Base-by-base conservation (phyloP, 2,113 vertebrate species). In the Excalfactoria chinensis region DNA sequence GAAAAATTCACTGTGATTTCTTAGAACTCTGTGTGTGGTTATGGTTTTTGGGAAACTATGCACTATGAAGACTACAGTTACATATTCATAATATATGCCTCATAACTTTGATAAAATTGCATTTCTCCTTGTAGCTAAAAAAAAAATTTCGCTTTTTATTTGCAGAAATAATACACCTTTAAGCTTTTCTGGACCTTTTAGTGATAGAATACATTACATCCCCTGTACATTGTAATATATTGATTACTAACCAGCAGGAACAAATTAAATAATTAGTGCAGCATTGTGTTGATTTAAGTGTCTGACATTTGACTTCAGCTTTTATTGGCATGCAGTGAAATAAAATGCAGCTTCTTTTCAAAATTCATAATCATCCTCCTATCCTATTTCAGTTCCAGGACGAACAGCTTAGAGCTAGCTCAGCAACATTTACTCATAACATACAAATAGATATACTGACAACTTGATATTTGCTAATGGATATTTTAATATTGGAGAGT, bases 401-500 rank as follows among this genome's bases (percentile, higher is more conserved):
- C 30, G 11, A 44, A 80, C 41, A 86, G 34, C 41, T 77, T 81
- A 88, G 46, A 88, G 15, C 6, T 1, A 77, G 43, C 14, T 81
- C 4, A 5, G 56, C 51, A 74, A 40, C 13, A 12, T 79, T 15
- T 85, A 51, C 56, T 82, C 0, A 2, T 85, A 82, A 60, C 17
- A 48, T 19, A 67, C 41, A 66, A 83, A 83, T 70, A n/a, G 41
- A 69, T 83, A 76, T 73, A 76, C n/a, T 83, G 75, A 73, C 60
- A 58, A 73, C 68, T 41, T 59, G 53, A 25, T 88, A 66, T 63
- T 88, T 44, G 4, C 19, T 88, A 96, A 90, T 90, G 55, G 35
- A 62, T 66, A 88, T 88, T 91, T 94, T 88, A 85, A 83, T 91
- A 83, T 53, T 73, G 41, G n/a, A 83, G 20, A 80, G 26, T 80